phyloP scores from a whole-genome alignment of 2,888 invertebrate genomes.

The Pemphredon lugubris region DNA sequence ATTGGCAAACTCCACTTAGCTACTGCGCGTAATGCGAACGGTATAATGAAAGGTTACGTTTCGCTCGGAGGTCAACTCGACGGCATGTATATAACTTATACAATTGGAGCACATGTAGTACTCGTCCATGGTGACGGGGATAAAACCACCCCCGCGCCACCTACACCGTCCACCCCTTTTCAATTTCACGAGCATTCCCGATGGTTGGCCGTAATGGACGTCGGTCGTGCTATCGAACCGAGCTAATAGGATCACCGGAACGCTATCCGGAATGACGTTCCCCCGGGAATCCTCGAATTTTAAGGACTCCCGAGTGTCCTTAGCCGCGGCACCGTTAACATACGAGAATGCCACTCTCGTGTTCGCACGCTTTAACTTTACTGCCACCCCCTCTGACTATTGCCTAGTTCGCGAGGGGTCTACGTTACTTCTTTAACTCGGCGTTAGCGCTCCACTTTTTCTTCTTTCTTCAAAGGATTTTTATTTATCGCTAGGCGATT shows the following conservation, averaged over 20 bases:
- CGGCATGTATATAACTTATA: slow-evolving; percentile 28
- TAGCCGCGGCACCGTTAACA: not conserved
- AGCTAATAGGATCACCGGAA: slow-evolving; percentile 53
- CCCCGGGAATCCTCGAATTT: slow-evolving; percentile 25
- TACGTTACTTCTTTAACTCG: too few species aligned
- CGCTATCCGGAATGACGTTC: slow-evolving; percentile 36
- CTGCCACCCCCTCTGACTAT: not conserved
- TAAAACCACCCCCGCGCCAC: slow-evolving; percentile 31
- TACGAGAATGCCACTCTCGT: not conserved
- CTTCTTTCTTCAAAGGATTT: too few species aligned
- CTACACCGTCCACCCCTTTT: slow-evolving; percentile 38
- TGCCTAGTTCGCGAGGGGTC: too few species aligned
- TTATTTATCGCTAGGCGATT: too few species aligned
- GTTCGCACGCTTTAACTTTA: not conserved
- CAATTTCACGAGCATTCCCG: slow-evolving; percentile 53
- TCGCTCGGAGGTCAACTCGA: slow-evolving; percentile 29
- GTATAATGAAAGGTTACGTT: slow-evolving; percentile 5
- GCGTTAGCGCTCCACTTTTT: not conserved
- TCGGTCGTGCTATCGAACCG: slow-evolving; percentile 45
- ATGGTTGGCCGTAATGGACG: slow-evolving; percentile 44
- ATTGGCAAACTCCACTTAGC: not conserved
- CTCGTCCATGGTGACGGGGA: slow-evolving; percentile 9
- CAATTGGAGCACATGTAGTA: slow-evolving; percentile 28
- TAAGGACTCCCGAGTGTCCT: not conserved
- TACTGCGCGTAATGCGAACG: slow-evolving; percentile 6